Evolutionary conservation across 2,888 invertebrate species (phyloP).

Genomic region (Hydrotaea cyrtoneurina): DNA sequence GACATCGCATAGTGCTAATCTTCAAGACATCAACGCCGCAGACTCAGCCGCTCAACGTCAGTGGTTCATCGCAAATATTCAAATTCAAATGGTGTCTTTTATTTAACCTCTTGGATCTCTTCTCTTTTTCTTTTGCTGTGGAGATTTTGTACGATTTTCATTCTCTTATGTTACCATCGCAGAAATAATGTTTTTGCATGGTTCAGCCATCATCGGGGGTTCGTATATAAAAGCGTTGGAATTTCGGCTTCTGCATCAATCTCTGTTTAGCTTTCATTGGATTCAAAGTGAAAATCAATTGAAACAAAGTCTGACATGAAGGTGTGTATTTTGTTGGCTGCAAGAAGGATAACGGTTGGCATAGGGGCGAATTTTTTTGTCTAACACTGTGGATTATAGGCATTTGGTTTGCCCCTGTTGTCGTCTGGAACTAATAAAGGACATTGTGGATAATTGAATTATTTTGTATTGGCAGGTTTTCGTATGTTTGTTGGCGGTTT

Average conservation of each 20-base stretch:
- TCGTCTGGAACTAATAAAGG: neutral
- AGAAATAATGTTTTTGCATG: neutral
- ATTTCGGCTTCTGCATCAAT: slow-evolving; percentile 35
- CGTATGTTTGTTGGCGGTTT: slow-evolving; percentile 67
- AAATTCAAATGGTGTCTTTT: too few species aligned
- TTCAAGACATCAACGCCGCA: too few species aligned
- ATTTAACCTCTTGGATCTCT: neutral
- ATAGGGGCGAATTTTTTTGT: slow-evolving; percentile 1
- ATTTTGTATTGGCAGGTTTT: slow-evolving; percentile 60
- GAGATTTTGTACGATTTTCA: neutral
- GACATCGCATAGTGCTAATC: too few species aligned
- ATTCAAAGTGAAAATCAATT: neutral
- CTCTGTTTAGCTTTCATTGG: slow-evolving; percentile 48
- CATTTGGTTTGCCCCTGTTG: neutral
- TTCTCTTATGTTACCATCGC: neutral
- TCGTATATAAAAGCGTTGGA: neutral
- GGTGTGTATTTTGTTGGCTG: slow-evolving; percentile 46
- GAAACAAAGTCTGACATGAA: slow-evolving; percentile 51
- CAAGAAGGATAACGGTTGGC: neutral
- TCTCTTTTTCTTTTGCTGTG: neutral
- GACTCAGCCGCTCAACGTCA: too few species aligned
- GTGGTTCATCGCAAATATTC: too few species aligned
- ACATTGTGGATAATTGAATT: neutral
- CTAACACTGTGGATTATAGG: slow-evolving; percentile 47
- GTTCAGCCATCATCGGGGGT: neutral